Base-by-base conservation (phyloP, 2,113 vertebrate species). In the Mormyrus iriodes region DNA sequence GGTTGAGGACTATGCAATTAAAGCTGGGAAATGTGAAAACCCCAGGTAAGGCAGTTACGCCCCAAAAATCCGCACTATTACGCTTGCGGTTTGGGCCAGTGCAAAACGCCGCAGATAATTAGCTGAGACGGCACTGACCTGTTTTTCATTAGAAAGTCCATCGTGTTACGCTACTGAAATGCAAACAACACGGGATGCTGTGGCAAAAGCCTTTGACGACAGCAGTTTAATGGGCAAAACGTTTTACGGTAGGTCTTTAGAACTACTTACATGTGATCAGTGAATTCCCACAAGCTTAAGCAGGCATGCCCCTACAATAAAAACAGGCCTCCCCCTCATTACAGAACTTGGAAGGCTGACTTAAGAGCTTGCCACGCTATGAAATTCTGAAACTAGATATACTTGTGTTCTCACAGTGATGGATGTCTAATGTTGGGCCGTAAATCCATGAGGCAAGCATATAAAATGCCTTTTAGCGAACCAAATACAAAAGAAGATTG, bases 381-480 rank as follows among this genome's bases (percentile, higher is more conserved):
- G 92, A 92, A 93, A 94, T 93, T 93, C 92, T 91, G 94, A 94
- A 95, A 94, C 92, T 92, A 89, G 91, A 92, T 91, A 42, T 49
- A 31, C 90, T 90, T 91, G 85, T 90, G 87, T 88, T 90, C 90
- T 61, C 86, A 35, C 52, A 85, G 91, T 95, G 94, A 95, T 93
- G 92, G 92, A 95, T 94, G 92, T 91, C 82, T 89, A 55, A 88
- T 39, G 58, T 88, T 79, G 90, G 90, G 91, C 94, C 91, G 92
- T 93, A 92, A 86, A 87, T 93, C 93, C 91, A 89, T 49, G 90
- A 91, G 91, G 91, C 92, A 89, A 91, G 90, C 91, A 92, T 92
- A 90, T 95, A 94, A 96, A 95, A 92, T 94, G 95, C 93, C 93
- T 93, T 91, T 93, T 91, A 91, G 82, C 61, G 90, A 93, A 93